These are phyloP conservation scores for Albula goreensis DNA, from an alignment of 2,113 vertebrate genomes.

Conservation along the genomic window DNA sequence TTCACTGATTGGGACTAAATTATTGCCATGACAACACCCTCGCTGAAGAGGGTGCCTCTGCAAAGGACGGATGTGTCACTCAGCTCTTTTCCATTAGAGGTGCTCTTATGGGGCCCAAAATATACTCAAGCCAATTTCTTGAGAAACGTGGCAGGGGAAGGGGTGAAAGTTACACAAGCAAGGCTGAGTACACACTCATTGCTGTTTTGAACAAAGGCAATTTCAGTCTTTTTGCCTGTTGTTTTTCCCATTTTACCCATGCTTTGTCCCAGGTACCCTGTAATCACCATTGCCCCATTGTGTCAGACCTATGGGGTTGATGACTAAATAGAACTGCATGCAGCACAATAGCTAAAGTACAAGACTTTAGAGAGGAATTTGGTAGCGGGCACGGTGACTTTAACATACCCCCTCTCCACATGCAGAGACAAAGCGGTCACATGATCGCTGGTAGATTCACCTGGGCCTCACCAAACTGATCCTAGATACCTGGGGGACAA, in stretches of 20 bases:
- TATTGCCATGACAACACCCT: constrained; percentile 6
- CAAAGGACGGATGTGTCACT: background rate
- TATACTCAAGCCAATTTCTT: background rate
- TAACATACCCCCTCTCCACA: background rate
- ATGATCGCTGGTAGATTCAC: background rate
- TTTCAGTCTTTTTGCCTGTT: background rate
- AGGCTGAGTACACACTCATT: background rate
- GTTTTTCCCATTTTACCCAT: background rate
- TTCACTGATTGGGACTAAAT: background rate
- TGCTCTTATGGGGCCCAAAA: constrained; percentile 1
- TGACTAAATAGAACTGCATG: background rate
- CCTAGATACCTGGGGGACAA: too few relatives aligned
- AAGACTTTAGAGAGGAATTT: background rate
- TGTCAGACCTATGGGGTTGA: background rate
- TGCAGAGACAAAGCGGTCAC: background rate
- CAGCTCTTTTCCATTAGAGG: background rate
- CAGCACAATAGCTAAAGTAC: background rate
- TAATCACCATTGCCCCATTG: constrained; percentile 1
- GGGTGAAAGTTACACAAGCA: background rate
- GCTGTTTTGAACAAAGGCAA: background rate
- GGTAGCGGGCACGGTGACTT: background rate
- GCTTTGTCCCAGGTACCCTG: background rate
- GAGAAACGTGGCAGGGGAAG: background rate
- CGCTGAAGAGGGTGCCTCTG: background rate
- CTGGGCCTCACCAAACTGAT: background rate